These are phyloP conservation scores for Deroptyus accipitrinus DNA, from an alignment of 2,113 vertebrate genomes.

Conservation along the genomic window DNA sequence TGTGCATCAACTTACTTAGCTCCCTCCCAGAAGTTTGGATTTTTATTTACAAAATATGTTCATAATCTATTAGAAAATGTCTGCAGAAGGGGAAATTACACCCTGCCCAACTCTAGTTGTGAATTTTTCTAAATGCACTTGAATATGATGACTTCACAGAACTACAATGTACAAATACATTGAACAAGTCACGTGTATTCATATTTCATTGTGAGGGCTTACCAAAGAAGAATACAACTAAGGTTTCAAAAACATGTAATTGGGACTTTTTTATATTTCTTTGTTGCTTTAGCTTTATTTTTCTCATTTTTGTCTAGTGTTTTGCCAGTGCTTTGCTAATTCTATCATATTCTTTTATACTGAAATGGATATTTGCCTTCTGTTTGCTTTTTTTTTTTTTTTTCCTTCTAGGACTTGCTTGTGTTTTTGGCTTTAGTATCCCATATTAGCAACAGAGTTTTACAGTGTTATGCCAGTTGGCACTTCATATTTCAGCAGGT, in stretches of 20 bases:
- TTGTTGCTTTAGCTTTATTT: not conserved
- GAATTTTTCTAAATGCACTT: not conserved
- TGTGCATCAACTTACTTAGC: not conserved
- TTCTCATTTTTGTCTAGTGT: not conserved
- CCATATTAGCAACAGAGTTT: constrained; percentile 49
- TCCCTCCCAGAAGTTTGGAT: not conserved
- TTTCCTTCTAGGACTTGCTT: constrained; percentile 27
- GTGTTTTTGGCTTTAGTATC: constrained; percentile 58
- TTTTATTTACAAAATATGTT: not conserved
- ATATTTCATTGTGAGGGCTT: not conserved
- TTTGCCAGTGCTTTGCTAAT: not conserved
- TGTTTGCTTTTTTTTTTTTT: not conserved
- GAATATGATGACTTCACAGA: not conserved
- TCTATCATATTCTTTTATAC: constrained; percentile 49
- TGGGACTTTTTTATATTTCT: not conserved
- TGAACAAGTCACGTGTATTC: not conserved
- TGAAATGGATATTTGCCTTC: constrained; percentile 63
- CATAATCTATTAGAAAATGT: not conserved
- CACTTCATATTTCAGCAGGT: constrained; percentile 58
- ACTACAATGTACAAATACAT: not conserved
- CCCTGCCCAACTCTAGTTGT: not conserved
- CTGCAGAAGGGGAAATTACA: not conserved
- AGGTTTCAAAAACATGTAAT: not conserved
- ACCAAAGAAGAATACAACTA: not conserved
- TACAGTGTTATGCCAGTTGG: constrained; percentile 57